Conservation (phyloP, 2,888 invertebrate species). For the Hedychridium roseum region DNA sequence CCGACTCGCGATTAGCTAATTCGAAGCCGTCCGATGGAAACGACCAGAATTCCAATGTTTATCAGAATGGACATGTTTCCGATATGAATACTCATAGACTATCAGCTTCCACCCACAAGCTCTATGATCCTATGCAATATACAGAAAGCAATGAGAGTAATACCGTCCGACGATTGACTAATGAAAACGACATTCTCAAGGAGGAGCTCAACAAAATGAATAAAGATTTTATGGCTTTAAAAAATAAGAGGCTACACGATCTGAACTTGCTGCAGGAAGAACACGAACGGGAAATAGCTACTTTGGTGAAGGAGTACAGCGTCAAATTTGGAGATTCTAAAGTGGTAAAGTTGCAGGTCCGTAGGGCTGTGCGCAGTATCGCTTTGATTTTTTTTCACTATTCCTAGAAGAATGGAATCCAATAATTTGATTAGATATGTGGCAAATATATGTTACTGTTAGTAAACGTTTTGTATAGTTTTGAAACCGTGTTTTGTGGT, state of each 20-base stretch:
- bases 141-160: constrained; percentile 61
- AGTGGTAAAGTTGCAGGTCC: constrained; percentile 60
- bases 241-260: constrained; percentile 82
- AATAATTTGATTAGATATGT: too few relatives aligned
- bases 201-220: constrained; percentile 78
- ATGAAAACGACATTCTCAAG: constrained; percentile 68
- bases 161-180: constrained; percentile 65
- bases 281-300: constrained; percentile 63
- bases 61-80: constrained; percentile 49
- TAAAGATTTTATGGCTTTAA: constrained; percentile 77
- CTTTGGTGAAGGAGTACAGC: constrained; percentile 60
- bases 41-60: constrained; percentile 57
- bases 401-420: too few relatives aligned
- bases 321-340: constrained; percentile 56
- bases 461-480: too few relatives aligned
- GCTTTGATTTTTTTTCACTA: too few relatives aligned
- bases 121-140: constrained; percentile 61
- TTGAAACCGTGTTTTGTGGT: too few relatives aligned
- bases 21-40: constrained; percentile 58
- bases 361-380: too few relatives aligned
- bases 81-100: constrained; percentile 43
- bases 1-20: constrained; percentile 52
- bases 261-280: constrained; percentile 70
- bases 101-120: constrained; percentile 50
- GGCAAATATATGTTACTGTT: too few relatives aligned